These are phyloP conservation scores for Pseudomyrmex dendroicus DNA, from an alignment of 1,140 invertebrate genomes.

Conservation along the genomic window DNA sequence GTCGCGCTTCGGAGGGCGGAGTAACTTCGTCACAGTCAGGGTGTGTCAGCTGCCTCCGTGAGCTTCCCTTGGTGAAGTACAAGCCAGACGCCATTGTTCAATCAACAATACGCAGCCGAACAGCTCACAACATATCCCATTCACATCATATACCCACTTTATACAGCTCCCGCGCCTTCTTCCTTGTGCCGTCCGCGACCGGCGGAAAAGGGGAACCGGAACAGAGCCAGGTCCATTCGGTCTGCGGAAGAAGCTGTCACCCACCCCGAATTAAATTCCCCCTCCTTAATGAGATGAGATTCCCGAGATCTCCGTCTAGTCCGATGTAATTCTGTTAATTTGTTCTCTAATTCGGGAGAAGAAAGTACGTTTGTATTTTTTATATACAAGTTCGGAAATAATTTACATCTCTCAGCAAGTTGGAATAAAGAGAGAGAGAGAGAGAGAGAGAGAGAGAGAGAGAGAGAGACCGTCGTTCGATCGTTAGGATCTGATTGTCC, in stretches of 20 bases:
- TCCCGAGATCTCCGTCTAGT: conserved; percentile 42
- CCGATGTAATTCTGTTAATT: conserved; percentile 5
- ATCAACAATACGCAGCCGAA: conserved; percentile 82
- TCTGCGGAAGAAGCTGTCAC: conserved; percentile 73
- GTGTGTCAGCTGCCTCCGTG: conserved; percentile 82
- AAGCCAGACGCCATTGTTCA: conserved; percentile 82
- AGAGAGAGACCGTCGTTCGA: conserved; percentile 6
- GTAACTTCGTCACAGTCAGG: conserved; percentile 78
- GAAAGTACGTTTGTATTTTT: not conserved
- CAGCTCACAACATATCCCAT: conserved; percentile 82
- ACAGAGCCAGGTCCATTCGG: conserved; percentile 67
- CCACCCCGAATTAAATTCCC: conserved; percentile 50
- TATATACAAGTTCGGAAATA: not conserved
- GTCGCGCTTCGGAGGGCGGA: conserved; percentile 75
- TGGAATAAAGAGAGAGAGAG: not conserved
- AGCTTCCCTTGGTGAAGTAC: conserved; percentile 72
- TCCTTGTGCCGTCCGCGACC: conserved; percentile 25
- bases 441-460: not conserved
- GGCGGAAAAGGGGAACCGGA: conserved; percentile 64
- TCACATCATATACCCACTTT: conserved; percentile 82
- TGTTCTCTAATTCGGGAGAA: not conserved
- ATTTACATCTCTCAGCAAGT: not conserved
- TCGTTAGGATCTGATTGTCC: conserved; percentile 47
- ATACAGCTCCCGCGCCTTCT: conserved; percentile 72
- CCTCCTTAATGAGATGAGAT: not conserved